Conservation (phyloP, 2,888 invertebrate genomes). For the Erpobdella octoculata region DNA sequence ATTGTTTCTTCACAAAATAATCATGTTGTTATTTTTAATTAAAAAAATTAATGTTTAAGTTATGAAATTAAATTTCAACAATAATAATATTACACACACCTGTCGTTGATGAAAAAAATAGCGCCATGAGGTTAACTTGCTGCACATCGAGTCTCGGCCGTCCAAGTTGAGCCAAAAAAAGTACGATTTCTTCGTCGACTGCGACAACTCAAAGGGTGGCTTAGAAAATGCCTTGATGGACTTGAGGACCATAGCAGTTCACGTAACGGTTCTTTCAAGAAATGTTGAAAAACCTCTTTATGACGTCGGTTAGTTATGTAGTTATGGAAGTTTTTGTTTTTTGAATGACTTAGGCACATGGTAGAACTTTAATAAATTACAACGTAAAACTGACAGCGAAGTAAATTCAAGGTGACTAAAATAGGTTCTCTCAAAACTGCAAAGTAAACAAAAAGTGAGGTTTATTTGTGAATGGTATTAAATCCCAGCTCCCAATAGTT, state of each 20-base stretch:
- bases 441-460: no score
- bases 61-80: no score
- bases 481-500: no score
- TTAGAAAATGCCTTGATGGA: constrained; percentile 64
- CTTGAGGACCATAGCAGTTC: constrained; percentile 64
- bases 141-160: constrained; percentile 86
- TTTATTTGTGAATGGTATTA: no score
- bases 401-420: no score
- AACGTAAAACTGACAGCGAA: no score
- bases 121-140: constrained; percentile 65
- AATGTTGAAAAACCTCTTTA: constrained; percentile 7
- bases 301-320: constrained; percentile 6
- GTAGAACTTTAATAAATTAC: no score
- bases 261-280: constrained; percentile 70
- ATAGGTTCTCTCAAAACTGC: no score
- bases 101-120: constrained; percentile 36
- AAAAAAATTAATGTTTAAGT: no score
- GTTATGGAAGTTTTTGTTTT: neutral
- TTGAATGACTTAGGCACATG: neutral
- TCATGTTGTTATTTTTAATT: no score
- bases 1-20: no score
- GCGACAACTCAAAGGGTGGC: constrained; percentile 66
- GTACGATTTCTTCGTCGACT: constrained; percentile 92
- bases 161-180: constrained; percentile 67
- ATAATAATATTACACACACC: no score